Evolutionary conservation across 1,140 invertebrate genomes (phyloP).

Genomic region (Campoletis sonorensis): DNA sequence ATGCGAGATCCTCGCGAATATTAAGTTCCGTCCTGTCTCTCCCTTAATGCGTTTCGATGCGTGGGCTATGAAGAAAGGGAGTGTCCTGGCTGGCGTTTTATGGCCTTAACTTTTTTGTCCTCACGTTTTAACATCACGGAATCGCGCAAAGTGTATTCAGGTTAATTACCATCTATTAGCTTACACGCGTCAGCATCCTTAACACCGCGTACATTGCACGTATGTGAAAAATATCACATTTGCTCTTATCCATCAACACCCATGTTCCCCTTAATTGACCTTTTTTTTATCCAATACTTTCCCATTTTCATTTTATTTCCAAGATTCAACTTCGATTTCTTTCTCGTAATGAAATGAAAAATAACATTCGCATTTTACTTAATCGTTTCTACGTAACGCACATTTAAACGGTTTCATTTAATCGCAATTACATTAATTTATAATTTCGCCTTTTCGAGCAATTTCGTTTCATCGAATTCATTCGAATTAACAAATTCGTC

Average conservation of each 20-base stretch:
- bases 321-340: not conserved
- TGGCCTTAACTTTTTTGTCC: not conserved
- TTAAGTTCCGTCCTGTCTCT: conserved; percentile 21
- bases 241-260: not conserved
- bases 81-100: conserved; percentile 9
- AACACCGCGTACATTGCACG: not conserved
- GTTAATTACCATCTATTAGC: conserved; percentile 53
- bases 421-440: not conserved
- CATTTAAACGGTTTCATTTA: not conserved
- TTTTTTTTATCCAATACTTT: conserved; percentile 42
- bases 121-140: conserved; percentile 13
- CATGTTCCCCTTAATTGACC: conserved; percentile 40
- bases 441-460: no score
- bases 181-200: not conserved
- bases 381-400: not conserved
- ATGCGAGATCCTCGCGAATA: conserved; percentile 28
- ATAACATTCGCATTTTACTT: not conserved
- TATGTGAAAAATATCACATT: conserved; percentile 2
- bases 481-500: no score
- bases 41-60: conserved; percentile 41
- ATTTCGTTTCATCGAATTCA: no score
- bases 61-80: conserved; percentile 33
- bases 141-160: conserved; percentile 47
- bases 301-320: conserved; percentile 20
- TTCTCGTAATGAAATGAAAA: not conserved